Conservation (phyloP, 2,797 vertebrate species). For the Galago senegalensis region DNA sequence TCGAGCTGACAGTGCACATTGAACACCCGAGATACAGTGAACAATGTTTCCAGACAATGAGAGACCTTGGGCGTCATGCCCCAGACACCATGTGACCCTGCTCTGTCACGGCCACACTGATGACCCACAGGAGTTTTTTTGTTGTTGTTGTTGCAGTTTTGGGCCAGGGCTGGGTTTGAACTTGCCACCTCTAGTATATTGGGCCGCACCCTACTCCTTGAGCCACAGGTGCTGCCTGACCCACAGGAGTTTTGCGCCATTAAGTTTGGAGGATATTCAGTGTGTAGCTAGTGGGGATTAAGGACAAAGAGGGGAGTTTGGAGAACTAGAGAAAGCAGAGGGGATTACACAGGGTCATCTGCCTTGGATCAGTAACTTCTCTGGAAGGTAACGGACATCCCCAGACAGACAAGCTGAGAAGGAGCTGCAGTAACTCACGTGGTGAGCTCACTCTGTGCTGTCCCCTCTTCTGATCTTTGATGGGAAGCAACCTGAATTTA, state of each 20-base stretch:
- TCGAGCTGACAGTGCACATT: not conserved
- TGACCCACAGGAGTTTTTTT: not conserved
- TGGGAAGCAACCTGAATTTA: not conserved
- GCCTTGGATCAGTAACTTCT: not conserved
- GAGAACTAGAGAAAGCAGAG: not conserved
- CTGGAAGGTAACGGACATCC: not conserved
- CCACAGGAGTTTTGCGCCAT: not conserved
- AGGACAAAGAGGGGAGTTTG: not conserved
- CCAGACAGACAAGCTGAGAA: not conserved
- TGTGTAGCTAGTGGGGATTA: not conserved
- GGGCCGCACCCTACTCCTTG: too few relatives aligned
- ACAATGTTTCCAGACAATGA: not conserved
- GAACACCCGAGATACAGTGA: not conserved
- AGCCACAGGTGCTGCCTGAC: not conserved
- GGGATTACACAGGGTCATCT: not conserved
- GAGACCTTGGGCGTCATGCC: not conserved
- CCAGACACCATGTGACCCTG: not conserved
- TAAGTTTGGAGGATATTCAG: not conserved
- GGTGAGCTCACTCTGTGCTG: not conserved
- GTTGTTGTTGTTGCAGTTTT: too few relatives aligned
- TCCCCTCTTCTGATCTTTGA: not conserved
- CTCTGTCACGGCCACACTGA: not conserved
- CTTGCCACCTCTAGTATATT: too few relatives aligned
- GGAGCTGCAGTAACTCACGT: not conserved
- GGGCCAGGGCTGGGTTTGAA: too few relatives aligned